Conservation (phyloP, 2,888 invertebrate species). For the Xanthorhoe designata region DNA sequence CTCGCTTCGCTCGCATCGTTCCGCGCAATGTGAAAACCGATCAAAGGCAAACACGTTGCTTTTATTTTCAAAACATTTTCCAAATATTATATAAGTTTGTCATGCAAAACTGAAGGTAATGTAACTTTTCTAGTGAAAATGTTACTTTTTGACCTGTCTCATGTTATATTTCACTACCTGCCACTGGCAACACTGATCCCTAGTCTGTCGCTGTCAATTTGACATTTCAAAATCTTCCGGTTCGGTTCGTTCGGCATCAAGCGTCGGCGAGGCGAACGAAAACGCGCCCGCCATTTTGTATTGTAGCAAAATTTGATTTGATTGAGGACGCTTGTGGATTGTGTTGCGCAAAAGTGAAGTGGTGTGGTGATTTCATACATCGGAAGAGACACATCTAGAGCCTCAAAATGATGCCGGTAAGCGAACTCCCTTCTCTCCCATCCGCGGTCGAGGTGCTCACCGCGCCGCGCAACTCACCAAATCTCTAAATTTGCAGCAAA, state of each 20-base stretch:
- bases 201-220: too few relatives aligned
- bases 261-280: neutral
- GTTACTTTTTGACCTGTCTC: too few relatives aligned
- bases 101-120: too few relatives aligned
- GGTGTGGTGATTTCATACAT: slow-evolving; percentile 24
- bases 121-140: too few relatives aligned
- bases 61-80: too few relatives aligned
- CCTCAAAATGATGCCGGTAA: slow-evolving; percentile 76
- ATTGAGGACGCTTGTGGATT: slow-evolving; percentile 40
- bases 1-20: too few relatives aligned
- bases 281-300: slow-evolving; percentile 50
- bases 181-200: neutral
- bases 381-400: slow-evolving; percentile 24
- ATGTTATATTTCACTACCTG: too few relatives aligned
- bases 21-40: too few relatives aligned
- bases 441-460: neutral
- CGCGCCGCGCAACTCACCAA: slow-evolving; percentile 18
- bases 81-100: too few relatives aligned
- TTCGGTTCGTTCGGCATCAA: neutral
- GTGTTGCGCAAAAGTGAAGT: slow-evolving; percentile 44
- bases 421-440: slow-evolving; percentile 44
- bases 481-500: slow-evolving; percentile 83
- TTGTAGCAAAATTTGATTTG: slow-evolving; percentile 46
- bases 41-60: too few relatives aligned
- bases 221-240: neutral